Conservation (phyloP, 1,140 invertebrate genomes). For the Drosophila murphyi region DNA sequence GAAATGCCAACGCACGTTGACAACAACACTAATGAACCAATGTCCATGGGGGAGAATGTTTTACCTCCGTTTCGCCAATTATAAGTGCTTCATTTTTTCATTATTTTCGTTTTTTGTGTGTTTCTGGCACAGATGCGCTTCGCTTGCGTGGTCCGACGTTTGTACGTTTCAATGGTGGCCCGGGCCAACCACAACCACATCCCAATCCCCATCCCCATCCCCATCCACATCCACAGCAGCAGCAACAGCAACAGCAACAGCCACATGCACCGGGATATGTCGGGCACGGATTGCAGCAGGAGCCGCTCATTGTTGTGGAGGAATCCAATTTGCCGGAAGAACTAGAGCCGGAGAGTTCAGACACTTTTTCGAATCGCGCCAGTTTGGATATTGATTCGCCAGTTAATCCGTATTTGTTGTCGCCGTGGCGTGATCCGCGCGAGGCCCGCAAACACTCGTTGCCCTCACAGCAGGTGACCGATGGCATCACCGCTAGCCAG, state of each 20-base stretch:
- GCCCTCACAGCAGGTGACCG: slow-evolving; percentile 92
- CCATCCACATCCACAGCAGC: slow-evolving; percentile 7
- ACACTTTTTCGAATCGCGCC: slow-evolving; percentile 86
- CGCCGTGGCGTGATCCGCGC: slow-evolving; percentile 89
- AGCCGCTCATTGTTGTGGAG: slow-evolving; percentile 92
- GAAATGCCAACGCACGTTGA: not conserved
- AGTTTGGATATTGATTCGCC: slow-evolving; percentile 90
- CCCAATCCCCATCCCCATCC: slow-evolving; percentile 28
- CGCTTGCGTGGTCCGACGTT: slow-evolving; percentile 85
- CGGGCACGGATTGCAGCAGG: slow-evolving; percentile 62
- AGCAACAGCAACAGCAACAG: slow-evolving; percentile 37
- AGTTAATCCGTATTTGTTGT: slow-evolving; percentile 91
- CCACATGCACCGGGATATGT: slow-evolving; percentile 53
- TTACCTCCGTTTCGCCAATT: slow-evolving; percentile 18
- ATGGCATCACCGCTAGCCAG: slow-evolving; percentile 93
- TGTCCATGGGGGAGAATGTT: slow-evolving; percentile 9
- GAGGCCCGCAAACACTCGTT: slow-evolving; percentile 91
- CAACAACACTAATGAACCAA: slow-evolving; percentile 26
- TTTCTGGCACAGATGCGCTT: slow-evolving; percentile 68
- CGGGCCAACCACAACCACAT: not conserved
- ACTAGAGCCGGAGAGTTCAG: slow-evolving; percentile 86
- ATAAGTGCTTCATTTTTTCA: not conserved
- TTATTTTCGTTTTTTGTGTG: slow-evolving; percentile 14
- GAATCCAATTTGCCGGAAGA: slow-evolving; percentile 89
- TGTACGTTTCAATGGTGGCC: slow-evolving; percentile 73